Base-by-base conservation (phyloP, 2,113 vertebrate species). In the Spilogale gracilis region DNA sequence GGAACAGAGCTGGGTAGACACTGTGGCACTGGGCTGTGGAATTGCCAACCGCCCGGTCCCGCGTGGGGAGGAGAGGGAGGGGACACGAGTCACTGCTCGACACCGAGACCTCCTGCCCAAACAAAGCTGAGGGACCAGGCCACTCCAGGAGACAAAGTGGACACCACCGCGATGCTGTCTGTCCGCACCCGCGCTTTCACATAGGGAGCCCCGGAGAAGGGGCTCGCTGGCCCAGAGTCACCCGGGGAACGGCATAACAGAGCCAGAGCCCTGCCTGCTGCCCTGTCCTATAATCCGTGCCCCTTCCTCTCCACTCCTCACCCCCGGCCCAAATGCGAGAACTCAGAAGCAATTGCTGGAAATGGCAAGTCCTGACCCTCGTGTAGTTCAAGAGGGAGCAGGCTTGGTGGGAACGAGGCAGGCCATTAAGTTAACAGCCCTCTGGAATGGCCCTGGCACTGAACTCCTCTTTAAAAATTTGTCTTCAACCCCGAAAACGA, bases 401-500 rank as follows among this genome's bases (percentile, higher is more conserved):
- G 38, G 80, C 32, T 61, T 16, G 69, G 81, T 23, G 23, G 79
- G 76, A 92, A 61, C 0, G 2, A 93, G 94, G 89, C 0, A 3
- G 87, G 96, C 92, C 96, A 85, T 96, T 92, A 91, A 97, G 95
- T 91, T 98, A 97, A 96, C 92, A 61, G 84, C 90, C 88, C 89
- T 90, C 87, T 90, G 90, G 94, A 97, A 96, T 25, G 91, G 92
- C 95, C 65, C 45, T n/a, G 76, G 88, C 38, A 9, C 98, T 63
- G 60, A 95, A 83, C 92, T 96, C 83, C 89, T 94, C 95, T 97
- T 97, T 96, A 92, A 96, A 95, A 95, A 95, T 92, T 96, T 97
- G 95, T 96, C 95, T 97, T 91, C 94, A 63, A 96, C 76, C 81
- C 94, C 1, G 2, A 79, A 86, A 97, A 92, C 0, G n/a, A 94